Evolutionary conservation across 1,140 invertebrate genomes (phyloP).

Genomic region (Sarcophaga bullata): DNA sequence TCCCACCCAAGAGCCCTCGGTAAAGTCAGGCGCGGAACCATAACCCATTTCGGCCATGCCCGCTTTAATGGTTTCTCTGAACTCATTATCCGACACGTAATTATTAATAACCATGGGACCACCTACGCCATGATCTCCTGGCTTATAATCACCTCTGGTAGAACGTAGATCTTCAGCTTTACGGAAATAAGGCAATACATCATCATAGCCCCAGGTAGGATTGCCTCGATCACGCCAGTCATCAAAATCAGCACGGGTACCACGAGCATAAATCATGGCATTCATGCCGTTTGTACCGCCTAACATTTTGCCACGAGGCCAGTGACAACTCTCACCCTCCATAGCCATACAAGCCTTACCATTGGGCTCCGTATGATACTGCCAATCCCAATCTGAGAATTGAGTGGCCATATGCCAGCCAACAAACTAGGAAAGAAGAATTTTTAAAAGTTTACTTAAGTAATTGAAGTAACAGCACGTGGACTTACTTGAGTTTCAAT

Average conservation of each 20-base stretch:
- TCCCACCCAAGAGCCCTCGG: constrained; percentile 67
- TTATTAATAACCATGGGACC: constrained; percentile 72
- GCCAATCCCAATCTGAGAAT: constrained; percentile 64
- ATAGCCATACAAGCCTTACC: constrained; percentile 64
- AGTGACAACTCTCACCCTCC: constrained; percentile 67
- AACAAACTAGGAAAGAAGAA: constrained; percentile 48
- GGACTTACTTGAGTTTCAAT: constrained; percentile 65
- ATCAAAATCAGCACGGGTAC: constrained; percentile 72
- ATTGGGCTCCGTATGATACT: constrained; percentile 61
- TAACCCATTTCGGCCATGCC: constrained; percentile 65
- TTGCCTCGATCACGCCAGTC: constrained; percentile 74
- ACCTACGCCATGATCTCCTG: constrained; percentile 71
- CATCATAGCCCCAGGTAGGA: constrained; percentile 74
- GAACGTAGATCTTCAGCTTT: constrained; percentile 73
- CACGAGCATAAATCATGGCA: constrained; percentile 81
- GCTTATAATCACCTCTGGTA: constrained; percentile 61
- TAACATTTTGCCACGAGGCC: constrained; percentile 73
- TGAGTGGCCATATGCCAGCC: constrained; percentile 64
- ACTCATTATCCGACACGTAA: constrained; percentile 63
- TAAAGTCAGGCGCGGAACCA: constrained; percentile 69
- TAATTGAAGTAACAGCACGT: no score
- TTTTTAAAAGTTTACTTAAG: no score
- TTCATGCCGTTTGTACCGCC: constrained; percentile 79
- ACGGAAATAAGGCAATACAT: constrained; percentile 79
- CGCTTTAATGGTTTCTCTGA: constrained; percentile 63